Evolutionary conservation across 2,797 vertebrate genomes (phyloP).

Genomic region (Arctocebus calabarensis): DNA sequence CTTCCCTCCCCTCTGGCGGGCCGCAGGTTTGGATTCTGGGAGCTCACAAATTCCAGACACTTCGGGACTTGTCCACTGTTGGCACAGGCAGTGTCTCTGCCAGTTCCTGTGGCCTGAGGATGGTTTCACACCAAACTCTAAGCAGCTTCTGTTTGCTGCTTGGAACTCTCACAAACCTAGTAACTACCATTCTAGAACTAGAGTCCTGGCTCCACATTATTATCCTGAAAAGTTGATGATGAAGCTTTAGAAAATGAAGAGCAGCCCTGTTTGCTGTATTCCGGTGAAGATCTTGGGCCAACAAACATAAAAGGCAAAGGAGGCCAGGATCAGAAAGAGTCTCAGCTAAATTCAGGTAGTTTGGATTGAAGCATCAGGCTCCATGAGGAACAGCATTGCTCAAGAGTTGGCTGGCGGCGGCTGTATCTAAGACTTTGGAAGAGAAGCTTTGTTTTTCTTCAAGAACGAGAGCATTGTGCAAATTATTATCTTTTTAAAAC

Average conservation of each 20-base stretch:
- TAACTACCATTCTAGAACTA: not conserved
- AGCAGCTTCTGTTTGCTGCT: not conserved
- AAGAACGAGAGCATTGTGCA: not conserved
- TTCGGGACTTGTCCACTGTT: not conserved
- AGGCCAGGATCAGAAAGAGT: not conserved
- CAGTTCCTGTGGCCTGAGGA: not conserved
- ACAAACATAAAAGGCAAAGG: not conserved
- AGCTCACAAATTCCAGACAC: not conserved
- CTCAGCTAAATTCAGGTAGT: not conserved
- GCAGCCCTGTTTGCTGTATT: not conserved
- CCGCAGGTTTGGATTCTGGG: not conserved
- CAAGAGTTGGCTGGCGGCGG: not conserved
- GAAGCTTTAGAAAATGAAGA: not conserved
- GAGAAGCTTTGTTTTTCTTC: not conserved
- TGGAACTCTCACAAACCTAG: not conserved
- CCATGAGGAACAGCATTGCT: not conserved
- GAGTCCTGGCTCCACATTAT: not conserved
- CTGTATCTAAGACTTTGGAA: not conserved
- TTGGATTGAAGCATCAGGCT: not conserved
- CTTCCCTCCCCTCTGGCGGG: not conserved
- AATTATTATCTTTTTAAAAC: conserved; percentile 14
- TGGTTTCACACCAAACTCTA: not conserved
- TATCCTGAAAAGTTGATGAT: not conserved
- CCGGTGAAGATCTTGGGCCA: not conserved
- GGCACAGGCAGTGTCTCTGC: not conserved